These are phyloP conservation scores for Scaptomyza hsui DNA, from an alignment of 1,140 invertebrate species.

Conservation along the genomic window DNA sequence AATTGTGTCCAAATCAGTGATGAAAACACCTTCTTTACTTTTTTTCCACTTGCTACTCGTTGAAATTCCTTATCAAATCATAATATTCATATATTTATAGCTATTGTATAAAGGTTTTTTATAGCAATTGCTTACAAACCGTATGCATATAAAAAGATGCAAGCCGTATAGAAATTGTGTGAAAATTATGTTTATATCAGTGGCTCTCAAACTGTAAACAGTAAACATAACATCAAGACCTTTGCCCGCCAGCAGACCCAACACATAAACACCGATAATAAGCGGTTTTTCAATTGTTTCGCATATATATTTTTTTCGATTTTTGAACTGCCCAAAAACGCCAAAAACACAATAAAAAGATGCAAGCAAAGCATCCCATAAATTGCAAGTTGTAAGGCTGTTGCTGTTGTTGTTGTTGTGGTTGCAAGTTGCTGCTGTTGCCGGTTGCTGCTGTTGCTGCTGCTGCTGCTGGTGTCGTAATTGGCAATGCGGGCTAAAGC, in stretches of 20 bases:
- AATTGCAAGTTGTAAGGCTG: slow-evolving; percentile 55
- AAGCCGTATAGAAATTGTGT: slow-evolving; percentile 8
- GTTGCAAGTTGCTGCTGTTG: slow-evolving; percentile 7
- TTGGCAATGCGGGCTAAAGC: slow-evolving; percentile 71
- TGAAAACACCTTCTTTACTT: slow-evolving; percentile 15
- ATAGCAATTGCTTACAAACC: background rate
- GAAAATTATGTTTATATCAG: slow-evolving; percentile 12
- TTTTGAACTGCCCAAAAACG: slow-evolving; percentile 45
- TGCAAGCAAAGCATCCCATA: slow-evolving; percentile 65
- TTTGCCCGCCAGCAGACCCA: slow-evolving; percentile 51
- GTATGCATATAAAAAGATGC: background rate
- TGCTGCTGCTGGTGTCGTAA: slow-evolving; percentile 70
- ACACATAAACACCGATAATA: slow-evolving; percentile 70
- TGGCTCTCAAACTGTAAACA: slow-evolving; percentile 37
- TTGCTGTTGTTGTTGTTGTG: too few relatives aligned
- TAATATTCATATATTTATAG: too few relatives aligned
- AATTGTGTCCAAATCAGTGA: slow-evolving; percentile 38
- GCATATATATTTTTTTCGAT: slow-evolving; percentile 4
- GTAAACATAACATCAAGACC: slow-evolving; percentile 29
- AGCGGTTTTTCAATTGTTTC: slow-evolving; percentile 62
- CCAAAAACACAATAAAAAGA: slow-evolving; percentile 54
- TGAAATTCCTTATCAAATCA: too few relatives aligned
- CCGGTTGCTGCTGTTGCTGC: slow-evolving; percentile 22
- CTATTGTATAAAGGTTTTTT: too few relatives aligned
- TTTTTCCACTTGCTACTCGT: background rate